Base-by-base conservation (phyloP, 2,888 invertebrate genomes). In the Doris montereyensis region DNA sequence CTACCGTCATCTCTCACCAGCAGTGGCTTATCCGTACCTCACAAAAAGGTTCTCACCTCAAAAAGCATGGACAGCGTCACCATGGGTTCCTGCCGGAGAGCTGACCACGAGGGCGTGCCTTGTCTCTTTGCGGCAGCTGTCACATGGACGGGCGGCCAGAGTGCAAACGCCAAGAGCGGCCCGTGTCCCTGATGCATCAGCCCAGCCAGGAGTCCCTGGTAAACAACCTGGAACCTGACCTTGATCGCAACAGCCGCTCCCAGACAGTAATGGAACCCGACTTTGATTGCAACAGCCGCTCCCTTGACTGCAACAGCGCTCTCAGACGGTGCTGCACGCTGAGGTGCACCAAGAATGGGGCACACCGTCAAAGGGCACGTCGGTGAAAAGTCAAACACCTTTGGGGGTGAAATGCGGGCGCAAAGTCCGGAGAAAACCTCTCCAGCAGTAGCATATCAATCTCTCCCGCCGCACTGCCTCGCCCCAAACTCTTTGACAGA, bases 331-430 rank as follows among this genome's bases (percentile, higher is more conserved):
- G 17, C 85, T 87, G 67, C 85, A 87, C 60, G 88, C 87, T 0
- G 88, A 88, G 75, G 87, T 88, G 24, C 88, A 88, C 68, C 87
- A 88, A 78, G 88, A 87, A 57, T 88, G 88, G 88, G 87, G 85
- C 17, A 79, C 71, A 26, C 24, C 65, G 58, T 76, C 21, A 73
- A 81, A 60, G 73, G 71, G 62, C 65, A 79, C 28, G 32, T 62
- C 68, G n/a, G 58, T 68, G 10, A 75, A 75, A 75, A 70, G 17
- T 79, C 79, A n/a, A 52, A 75, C 3, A 79, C 75, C 0, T 72
- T 72, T 52, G 62, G 71, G 57, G 76, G 76, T 17, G 41, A 62
- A 57, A 21, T 57, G 10, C 52, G 65, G 2, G 21, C 67, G 17
- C 57, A 28, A 52, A 30, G 41, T 65, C 21, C 71, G n/a, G 77